Percentiles rank a stretch among this genome's conserved stretches.
Conservation (phyloP, 2,113 vertebrate genomes). For the Stercorarius parasiticus region DNA sequence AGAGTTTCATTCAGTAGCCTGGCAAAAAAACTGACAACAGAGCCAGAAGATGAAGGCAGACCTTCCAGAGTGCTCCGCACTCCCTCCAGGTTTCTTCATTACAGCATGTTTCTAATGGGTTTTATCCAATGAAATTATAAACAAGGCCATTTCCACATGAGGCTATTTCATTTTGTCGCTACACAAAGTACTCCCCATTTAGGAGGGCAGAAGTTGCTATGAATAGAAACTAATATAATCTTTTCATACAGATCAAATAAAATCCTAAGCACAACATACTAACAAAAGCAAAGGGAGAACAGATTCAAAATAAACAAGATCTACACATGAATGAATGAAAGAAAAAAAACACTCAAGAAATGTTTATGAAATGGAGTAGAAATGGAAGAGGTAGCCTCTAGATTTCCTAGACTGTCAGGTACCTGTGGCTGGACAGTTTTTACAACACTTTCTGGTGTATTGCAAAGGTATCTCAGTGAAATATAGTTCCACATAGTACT, state of each 20-base stretch:
- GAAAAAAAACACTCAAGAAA: not conserved
- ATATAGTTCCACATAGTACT: not conserved
- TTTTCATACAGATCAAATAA: not conserved
- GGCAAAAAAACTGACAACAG: not conserved
- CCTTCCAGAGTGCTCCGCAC: not conserved
- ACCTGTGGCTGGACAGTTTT: not conserved
- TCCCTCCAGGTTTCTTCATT: not conserved
- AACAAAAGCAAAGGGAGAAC: not conserved
- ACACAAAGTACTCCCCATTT: not conserved
- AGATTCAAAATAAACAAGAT: not conserved
- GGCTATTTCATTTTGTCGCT: not conserved
- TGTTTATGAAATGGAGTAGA: not conserved
- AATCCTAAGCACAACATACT: not conserved
- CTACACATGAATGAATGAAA: not conserved
- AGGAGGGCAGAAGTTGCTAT: not conserved
- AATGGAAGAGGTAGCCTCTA: not conserved
- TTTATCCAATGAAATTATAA: not conserved
- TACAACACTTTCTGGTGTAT: not conserved
- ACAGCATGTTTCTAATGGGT: not conserved
- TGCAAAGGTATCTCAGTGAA: not conserved
- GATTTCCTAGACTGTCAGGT: not conserved
- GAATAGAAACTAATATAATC: not conserved
- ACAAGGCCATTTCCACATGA: not conserved
- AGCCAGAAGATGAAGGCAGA: not conserved
- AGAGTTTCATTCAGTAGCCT: not conserved